These are phyloP conservation scores for Latrodectus elegans DNA, from an alignment of 2,888 invertebrate genomes.

Conservation along the genomic window DNA sequence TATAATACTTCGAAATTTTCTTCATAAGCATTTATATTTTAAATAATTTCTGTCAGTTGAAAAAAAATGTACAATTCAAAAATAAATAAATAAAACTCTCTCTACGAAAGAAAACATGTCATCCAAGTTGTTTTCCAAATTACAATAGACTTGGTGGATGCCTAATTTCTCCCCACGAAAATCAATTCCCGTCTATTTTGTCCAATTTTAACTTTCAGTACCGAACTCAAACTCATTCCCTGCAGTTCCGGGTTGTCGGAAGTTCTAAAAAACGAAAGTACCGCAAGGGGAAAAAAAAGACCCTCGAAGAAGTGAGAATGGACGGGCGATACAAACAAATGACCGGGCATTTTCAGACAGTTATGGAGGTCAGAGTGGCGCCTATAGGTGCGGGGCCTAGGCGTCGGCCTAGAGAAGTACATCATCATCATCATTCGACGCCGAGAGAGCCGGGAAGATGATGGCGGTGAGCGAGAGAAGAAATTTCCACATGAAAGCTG, in stretches of 20 bases:
- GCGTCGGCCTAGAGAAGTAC: conserved; percentile 37
- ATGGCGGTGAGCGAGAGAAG: conserved; percentile 8
- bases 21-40: too few relatives aligned
- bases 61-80: too few relatives aligned
- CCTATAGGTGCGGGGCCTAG: conserved; percentile 40
- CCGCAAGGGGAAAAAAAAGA: conserved; percentile 16
- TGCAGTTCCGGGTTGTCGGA: conserved; percentile 12
- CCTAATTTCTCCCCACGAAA: too few relatives aligned
- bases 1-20: too few relatives aligned
- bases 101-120: too few relatives aligned
- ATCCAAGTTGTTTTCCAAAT: too few relatives aligned
- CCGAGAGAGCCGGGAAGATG: conserved; percentile 11
- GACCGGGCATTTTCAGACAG: background rate
- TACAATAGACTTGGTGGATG: too few relatives aligned
- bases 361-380: conserved; percentile 45
- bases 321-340: conserved; percentile 36
- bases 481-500: conserved; percentile 34
- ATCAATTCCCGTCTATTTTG: too few relatives aligned
- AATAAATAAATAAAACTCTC: too few relatives aligned
- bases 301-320: conserved; percentile 61
- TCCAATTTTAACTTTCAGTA: too few relatives aligned
- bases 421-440: conserved; percentile 31
- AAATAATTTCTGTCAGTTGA: too few relatives aligned
- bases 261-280: background rate
- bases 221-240: background rate